These are phyloP conservation scores for Daubentonia madagascariensis DNA, from an alignment of 2,113 vertebrate genomes.

Conservation along the genomic window DNA sequence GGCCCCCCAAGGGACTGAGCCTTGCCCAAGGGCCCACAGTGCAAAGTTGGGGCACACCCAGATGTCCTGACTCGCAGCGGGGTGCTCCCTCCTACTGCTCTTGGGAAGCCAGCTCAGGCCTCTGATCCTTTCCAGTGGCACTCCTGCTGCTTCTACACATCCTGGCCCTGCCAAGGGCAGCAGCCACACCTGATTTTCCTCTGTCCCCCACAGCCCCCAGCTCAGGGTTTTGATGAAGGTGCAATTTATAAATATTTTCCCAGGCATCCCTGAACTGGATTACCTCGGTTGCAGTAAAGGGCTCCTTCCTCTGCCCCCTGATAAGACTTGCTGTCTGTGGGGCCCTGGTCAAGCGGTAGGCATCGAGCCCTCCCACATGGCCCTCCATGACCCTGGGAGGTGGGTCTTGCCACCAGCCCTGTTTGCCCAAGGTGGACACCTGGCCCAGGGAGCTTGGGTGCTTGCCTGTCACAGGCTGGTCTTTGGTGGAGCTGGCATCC, in stretches of 20 bases:
- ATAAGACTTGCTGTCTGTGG: neutral
- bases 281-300: neutral
- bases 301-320: neutral
- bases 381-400: neutral
- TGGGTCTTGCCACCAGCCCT: neutral
- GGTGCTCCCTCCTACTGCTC: neutral
- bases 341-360: neutral
- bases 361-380: neutral
- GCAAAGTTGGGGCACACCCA: neutral
- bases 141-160: neutral
- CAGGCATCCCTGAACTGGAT: too few relatives aligned
- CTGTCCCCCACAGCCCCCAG: neutral
- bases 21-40: neutral
- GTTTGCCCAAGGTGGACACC: neutral
- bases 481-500: neutral
- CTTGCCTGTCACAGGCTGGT: neutral
- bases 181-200: neutral
- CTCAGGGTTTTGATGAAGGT: neutral
- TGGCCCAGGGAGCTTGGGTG: too few relatives aligned
- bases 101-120: neutral
- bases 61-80: accelerated
- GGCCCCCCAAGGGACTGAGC: accelerated
- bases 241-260: too few relatives aligned
- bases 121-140: neutral
- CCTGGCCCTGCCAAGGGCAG: neutral